Conservation (phyloP, 2,113 vertebrate species). For the Cyanoderma ruficeps region DNA sequence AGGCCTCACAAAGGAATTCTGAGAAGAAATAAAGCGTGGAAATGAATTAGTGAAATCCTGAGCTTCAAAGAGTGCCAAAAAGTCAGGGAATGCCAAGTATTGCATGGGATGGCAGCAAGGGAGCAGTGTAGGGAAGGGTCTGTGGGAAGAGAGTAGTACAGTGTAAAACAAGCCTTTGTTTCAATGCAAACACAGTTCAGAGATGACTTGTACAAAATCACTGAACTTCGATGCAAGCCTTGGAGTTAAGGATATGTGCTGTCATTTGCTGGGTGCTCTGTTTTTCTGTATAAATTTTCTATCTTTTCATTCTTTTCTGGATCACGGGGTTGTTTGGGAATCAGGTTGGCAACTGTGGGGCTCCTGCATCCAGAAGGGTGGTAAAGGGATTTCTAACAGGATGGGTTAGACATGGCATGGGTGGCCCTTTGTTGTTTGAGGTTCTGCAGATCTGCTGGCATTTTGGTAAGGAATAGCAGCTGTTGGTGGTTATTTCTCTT, state of each 20-base stretch:
- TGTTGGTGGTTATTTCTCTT: not conserved
- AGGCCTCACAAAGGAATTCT: not conserved
- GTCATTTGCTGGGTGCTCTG: not conserved
- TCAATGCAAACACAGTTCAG: not conserved
- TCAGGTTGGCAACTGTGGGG: not conserved
- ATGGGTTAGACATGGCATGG: not conserved
- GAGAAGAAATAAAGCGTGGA: not conserved
- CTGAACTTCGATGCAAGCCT: not conserved
- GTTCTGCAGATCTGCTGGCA: not conserved
- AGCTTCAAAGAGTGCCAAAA: not conserved
- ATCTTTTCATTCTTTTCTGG: not conserved
- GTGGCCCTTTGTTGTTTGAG: not conserved
- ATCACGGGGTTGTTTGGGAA: not conserved
- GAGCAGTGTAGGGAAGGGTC: not conserved
- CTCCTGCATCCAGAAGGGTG: not conserved
- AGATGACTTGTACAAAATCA: not conserved
- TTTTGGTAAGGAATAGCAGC: not conserved
- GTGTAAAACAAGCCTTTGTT: not conserved
- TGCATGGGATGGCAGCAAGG: not conserved
- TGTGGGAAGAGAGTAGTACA: not conserved
- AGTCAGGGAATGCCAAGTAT: not conserved
- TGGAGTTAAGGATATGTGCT: not conserved
- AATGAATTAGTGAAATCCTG: not conserved
- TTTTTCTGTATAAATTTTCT: not conserved
- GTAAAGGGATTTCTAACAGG: not conserved